These are phyloP conservation scores for Nasonia oneida DNA, from an alignment of 2,888 invertebrate species.

Conservation along the genomic window DNA sequence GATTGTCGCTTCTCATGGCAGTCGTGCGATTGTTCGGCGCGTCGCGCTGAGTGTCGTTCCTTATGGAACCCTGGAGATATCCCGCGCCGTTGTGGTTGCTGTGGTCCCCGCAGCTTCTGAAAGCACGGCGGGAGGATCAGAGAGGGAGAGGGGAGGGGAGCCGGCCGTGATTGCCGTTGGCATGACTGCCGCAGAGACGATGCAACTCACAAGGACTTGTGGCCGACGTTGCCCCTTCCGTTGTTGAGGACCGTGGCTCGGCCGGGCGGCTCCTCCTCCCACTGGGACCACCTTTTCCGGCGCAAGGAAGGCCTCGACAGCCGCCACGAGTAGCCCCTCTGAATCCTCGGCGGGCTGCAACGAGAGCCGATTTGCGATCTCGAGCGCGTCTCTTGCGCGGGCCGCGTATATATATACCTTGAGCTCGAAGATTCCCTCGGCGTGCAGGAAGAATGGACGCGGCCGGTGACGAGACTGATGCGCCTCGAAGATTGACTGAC, in stretches of 20 bases:
- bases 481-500: conserved; percentile 73
- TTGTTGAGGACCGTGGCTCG: conserved; percentile 78
- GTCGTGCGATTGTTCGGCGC: conserved; percentile 83
- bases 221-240: conserved; percentile 75
- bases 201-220: conserved; percentile 76
- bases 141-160: too few relatives aligned
- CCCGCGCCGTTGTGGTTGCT: conserved; percentile 79
- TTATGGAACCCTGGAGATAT: conserved; percentile 80
- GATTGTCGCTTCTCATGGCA: conserved; percentile 81
- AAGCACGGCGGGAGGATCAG: too few relatives aligned
- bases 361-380: too few relatives aligned
- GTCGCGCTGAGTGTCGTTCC: conserved; percentile 89
- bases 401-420: conserved; percentile 61
- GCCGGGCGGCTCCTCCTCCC: conserved; percentile 79
- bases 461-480: conserved; percentile 74
- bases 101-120: conserved; percentile 81
- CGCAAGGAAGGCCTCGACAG: conserved; percentile 87
- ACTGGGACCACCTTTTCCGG: conserved; percentile 80
- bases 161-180: too few relatives aligned
- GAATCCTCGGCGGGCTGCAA: conserved; percentile 80
- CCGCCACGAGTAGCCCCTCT: conserved; percentile 88
- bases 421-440: conserved; percentile 73
- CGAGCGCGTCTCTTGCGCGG: too few relatives aligned
- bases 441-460: conserved; percentile 70
- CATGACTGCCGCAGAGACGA: too few relatives aligned